Percentiles rank a stretch among this genome's conserved stretches.
phyloP scores from a whole-genome alignment of 2,113 vertebrate genomes.

The Polypterus senegalus region DNA sequence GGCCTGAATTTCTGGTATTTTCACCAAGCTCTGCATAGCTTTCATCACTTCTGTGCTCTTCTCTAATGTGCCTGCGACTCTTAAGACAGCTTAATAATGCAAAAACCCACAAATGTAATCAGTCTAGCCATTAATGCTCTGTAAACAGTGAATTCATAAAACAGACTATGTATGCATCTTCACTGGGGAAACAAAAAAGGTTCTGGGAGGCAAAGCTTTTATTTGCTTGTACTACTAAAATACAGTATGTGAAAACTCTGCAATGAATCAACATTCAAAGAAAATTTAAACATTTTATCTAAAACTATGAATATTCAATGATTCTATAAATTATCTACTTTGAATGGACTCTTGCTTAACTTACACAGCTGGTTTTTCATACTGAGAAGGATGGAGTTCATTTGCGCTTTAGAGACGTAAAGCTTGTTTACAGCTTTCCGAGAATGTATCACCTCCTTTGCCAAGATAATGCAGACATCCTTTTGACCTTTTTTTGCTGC shows the following conservation, averaged over 20 bases:
- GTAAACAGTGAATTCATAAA: too few species aligned
- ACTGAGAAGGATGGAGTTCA: slow-evolving; percentile 91
- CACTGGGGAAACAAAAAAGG: too few species aligned
- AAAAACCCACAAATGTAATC: too few species aligned
- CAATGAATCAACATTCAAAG: too few species aligned
- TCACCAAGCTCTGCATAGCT: slow-evolving; percentile 88
- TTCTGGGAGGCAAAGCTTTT: too few species aligned
- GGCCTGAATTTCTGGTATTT: slow-evolving; percentile 92
- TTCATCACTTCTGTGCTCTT: slow-evolving; percentile 98
- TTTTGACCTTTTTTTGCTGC: slow-evolving; percentile 89
- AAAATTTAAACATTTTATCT: too few species aligned
- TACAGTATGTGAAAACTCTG: too few species aligned
- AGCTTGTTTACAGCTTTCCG: slow-evolving; percentile 78
- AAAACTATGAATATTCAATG: too few species aligned
- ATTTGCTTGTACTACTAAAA: too few species aligned
- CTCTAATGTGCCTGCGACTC: slow-evolving; percentile 80
- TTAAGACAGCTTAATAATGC: slow-evolving; percentile 57
- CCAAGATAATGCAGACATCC: slow-evolving; percentile 81
- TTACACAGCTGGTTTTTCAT: slow-evolving; percentile 97
- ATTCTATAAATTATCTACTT: too few species aligned
- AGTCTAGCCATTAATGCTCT: too few species aligned
- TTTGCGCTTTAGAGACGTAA: slow-evolving; percentile 87
- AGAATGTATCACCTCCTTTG: slow-evolving; percentile 86
- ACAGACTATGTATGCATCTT: too few species aligned
- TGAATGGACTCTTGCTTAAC: slow-evolving; percentile 17